Conservation (phyloP, 2,888 invertebrate species). For the Latheticus oryzae region DNA sequence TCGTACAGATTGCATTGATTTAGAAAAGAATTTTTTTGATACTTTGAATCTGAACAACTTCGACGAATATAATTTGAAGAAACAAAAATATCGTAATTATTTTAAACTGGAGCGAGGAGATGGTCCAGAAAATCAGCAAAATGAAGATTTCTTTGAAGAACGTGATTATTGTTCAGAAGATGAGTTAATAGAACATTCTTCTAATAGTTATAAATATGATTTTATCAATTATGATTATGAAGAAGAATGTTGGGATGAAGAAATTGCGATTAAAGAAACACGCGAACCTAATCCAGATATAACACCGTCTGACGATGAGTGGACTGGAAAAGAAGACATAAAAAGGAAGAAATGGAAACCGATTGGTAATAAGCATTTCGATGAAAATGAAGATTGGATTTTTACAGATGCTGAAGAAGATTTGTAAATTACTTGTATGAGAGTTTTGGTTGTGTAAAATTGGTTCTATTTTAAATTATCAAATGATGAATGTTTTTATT, state of each 20-base stretch:
- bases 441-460: not conserved
- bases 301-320: conserved; percentile 37
- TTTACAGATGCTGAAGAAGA: conserved; percentile 29
- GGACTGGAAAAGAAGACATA: conserved; percentile 9
- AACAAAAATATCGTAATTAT: conserved; percentile 6
- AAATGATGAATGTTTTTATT: no score
- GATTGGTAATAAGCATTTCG: no score
- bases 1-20: conserved; percentile 17
- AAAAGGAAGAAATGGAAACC: conserved; percentile 1
- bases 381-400: conserved; percentile 35
- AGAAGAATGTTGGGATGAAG: conserved; percentile 32
- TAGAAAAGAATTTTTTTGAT: conserved; percentile 34
- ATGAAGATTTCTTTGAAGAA: not conserved
- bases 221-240: conserved; percentile 1
- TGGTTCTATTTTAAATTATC: not conserved
- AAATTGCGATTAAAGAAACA: no score
- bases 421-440: not conserved
- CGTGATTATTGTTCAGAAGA: not conserved
- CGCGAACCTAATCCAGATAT: conserved; percentile 24
- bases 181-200: not conserved
- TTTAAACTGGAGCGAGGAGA: not conserved
- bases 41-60: not conserved
- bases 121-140: not conserved
- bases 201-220: not conserved
- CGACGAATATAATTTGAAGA: conserved; percentile 1